Evolutionary conservation across 2,888 invertebrate genomes (phyloP).

Genomic region (Limenitis camilla): DNA sequence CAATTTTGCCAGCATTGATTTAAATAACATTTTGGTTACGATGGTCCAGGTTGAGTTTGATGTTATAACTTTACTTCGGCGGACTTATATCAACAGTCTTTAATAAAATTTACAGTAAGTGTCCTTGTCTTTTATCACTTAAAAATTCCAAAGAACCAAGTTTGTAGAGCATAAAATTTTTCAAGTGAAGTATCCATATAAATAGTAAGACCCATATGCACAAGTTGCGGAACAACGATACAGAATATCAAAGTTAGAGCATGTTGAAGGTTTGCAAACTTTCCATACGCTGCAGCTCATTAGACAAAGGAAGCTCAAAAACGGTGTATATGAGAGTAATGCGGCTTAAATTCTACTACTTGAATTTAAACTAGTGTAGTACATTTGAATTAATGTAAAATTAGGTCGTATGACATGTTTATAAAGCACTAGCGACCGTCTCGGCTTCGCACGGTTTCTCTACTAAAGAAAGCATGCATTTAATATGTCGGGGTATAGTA

Average conservation of each 20-base stretch:
- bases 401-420: background rate
- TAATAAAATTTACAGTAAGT: too few relatives aligned
- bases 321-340: slow-evolving; percentile 8
- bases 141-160: too few relatives aligned
- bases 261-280: slow-evolving; percentile 29
- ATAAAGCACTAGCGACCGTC: background rate
- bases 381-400: background rate
- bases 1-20: too few relatives aligned
- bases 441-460: too few relatives aligned
- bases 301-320: slow-evolving; percentile 33
- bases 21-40: too few relatives aligned
- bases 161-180: background rate
- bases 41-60: too few relatives aligned
- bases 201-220: slow-evolving; percentile 11
- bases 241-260: slow-evolving; percentile 32
- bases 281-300: slow-evolving; percentile 41
- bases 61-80: too few relatives aligned
- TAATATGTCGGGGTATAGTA: too few relatives aligned
- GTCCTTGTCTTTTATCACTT: too few relatives aligned
- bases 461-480: too few relatives aligned
- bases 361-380: slow-evolving; percentile 3
- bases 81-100: too few relatives aligned
- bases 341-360: slow-evolving; percentile 1
- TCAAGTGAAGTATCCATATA: slow-evolving; percentile 7
- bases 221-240: slow-evolving; percentile 22